Evolutionary conservation across 2,797 vertebrate genomes (phyloP), one percentile per base, ranked within the genome.

Genomic region (Jordanella pulchra): DNA sequence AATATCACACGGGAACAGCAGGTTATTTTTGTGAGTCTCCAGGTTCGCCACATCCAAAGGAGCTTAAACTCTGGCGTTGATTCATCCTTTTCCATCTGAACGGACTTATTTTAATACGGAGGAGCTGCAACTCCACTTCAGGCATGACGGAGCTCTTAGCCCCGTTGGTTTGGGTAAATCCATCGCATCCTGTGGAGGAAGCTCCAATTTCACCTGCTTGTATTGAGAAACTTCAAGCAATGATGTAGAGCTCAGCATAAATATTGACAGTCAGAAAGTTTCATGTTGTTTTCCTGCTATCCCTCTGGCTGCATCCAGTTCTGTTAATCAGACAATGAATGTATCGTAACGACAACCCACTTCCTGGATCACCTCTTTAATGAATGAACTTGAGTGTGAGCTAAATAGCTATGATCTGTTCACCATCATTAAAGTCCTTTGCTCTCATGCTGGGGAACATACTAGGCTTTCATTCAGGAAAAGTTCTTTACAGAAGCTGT

Each of bases 331-430:
- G 23, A 60, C 35, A 67, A 44, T 65, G 21, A n/a, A 69, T 54
- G 5, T 45, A 73, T 55, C 53, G 71, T 72, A 50, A 84, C 44
- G 51, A 55, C 6, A 74, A 14, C n/a, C 73, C 69, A n/a, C 10
- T 39, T 21, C 51, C 27, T 53, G 23, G 69, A 10, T 17, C 18
- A 54, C 51, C 15, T 65, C 47, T 39, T 65, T 50, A 67, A 23
- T 73, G 61, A 42, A 56, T 50, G 58, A n/a, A 47, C 12, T 18
- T 32, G 17, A 66, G 28, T 71, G n/a, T 35, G 25, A 71, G 65
- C 11, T 60, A 7, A 7, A 32, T 50, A 56, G 30, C 30, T 61
- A 28, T 48, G 48, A 61, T 74, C n/a, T 58, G 23, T 70, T 44
- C 60, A 65, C n/a, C 39, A 15, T 17, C 32, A 65, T 71, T 48